Percentiles rank a stretch among this genome's conserved stretches.
Evolutionary conservation across 2,888 invertebrate species (phyloP).

Genomic region (Aphrophora alni): DNA sequence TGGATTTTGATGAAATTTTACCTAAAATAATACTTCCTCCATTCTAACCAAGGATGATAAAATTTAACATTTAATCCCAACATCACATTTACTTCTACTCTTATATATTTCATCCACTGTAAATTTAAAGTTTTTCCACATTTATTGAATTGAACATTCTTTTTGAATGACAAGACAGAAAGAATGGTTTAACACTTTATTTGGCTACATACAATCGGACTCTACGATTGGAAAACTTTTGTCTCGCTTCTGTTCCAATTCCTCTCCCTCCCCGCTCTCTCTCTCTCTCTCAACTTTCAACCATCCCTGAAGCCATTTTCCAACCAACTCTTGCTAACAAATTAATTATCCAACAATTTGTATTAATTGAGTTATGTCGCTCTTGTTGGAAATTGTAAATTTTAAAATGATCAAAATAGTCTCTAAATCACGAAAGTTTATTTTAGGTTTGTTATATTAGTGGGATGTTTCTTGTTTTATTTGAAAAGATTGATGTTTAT

Average conservation of each 20-base stretch:
- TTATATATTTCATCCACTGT: no score
- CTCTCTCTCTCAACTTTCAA: no score
- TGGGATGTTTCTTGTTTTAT: no score
- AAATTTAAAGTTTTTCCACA: not conserved
- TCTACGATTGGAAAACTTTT: not conserved
- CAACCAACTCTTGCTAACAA: constrained; percentile 2
- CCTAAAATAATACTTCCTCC: no score
- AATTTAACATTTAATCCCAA: no score
- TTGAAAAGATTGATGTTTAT: no score
- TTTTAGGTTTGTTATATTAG: no score
- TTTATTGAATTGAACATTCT: not conserved
- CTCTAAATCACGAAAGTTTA: no score
- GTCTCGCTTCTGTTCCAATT: not conserved
- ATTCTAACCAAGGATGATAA: no score
- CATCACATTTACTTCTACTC: no score
- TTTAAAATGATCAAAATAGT: not conserved
- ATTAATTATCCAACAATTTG: not conserved
- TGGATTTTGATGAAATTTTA: no score
- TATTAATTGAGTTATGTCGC: not conserved
- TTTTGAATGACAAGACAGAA: not conserved
- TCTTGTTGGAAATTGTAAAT: not conserved
- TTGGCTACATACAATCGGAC: not conserved
- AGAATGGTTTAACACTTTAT: not conserved
- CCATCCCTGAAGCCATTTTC: not conserved
- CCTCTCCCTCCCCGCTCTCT: not conserved